Conservation (phyloP, 2,797 vertebrate genomes). For the Dicrostonyx torquatus region DNA sequence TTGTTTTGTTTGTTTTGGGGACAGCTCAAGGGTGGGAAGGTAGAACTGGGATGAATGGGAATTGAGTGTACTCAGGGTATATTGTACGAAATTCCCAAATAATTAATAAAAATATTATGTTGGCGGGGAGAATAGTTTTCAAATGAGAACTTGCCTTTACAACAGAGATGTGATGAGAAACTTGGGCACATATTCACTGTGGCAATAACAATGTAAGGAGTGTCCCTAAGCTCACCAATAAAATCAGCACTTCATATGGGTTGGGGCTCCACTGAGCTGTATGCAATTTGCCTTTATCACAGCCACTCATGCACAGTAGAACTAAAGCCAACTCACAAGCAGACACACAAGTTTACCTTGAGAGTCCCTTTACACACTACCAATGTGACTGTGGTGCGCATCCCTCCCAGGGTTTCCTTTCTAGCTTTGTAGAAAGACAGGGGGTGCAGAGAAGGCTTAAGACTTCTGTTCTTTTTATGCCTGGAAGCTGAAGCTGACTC, state of each 20-base stretch:
- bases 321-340: background rate
- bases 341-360: background rate
- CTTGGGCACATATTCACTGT: background rate
- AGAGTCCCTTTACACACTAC: background rate
- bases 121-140: background rate
- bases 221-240: background rate
- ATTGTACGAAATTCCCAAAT: background rate
- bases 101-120: background rate
- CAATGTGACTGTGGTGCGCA: background rate
- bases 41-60: background rate
- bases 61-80: background rate
- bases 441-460: background rate
- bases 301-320: background rate
- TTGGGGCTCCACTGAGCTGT: background rate
- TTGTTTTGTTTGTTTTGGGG: background rate
- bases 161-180: conserved; percentile 5
- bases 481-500: background rate
- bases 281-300: background rate
- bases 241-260: conserved; percentile 19
- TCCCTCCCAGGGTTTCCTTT: background rate
- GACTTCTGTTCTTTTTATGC: background rate
- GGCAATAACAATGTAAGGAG: conserved; percentile 23
- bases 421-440: background rate
- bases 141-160: conserved; percentile 19
- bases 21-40: background rate